Evolutionary conservation across 2,797 vertebrate genomes (phyloP), one percentile per base, ranked within the genome.

Genomic region (Pogoniulus pusillus): DNA sequence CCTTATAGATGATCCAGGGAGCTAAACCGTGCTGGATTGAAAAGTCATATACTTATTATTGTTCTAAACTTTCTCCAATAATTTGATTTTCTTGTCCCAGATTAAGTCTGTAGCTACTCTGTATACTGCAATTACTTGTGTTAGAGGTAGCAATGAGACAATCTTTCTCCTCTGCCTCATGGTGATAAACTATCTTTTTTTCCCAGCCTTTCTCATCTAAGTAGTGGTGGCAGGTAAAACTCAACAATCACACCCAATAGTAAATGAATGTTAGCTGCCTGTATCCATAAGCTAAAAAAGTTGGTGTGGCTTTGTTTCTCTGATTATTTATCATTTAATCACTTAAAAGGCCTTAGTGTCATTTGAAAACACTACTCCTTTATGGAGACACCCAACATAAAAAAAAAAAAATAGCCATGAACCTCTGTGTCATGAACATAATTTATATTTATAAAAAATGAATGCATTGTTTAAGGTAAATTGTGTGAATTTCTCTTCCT

Each of bases 341-440:
- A 7, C 7, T 0, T n/a, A 19, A 65, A 74, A 23, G 4, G 0
- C 26, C 29, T 76, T 73, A 43, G 12, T 34, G 9, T 14, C 3
- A 2, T 39, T 63, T 80, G 34, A 43, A 89, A 73, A 57, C 19
- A 47, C 8, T 22, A 9, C 2, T 72, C 10, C 19, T 27, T 79
- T 79, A 66, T 70, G 30, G 26, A 84, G 20, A 10, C 24, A 68
- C 5, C 4, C 1, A 0, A 0, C 24, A n/a, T n/a, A n/a, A 51
- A 82, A 76, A 58, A 47, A 47, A 47, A 39, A 45, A 24, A 23
- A 3, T 9, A 55, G 16, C 18, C 20, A 32, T 63, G 24, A 73
- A 9, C 2, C 9, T 7, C 4, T 7, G 1, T 53, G 4, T 12
- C 30, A 35, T 76, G 58, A 83, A 76, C 1, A 0, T 15, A 9